These are phyloP conservation scores for Dipodomys stephensi DNA, from an alignment of 2,113 vertebrate species.

Conservation along the genomic window DNA sequence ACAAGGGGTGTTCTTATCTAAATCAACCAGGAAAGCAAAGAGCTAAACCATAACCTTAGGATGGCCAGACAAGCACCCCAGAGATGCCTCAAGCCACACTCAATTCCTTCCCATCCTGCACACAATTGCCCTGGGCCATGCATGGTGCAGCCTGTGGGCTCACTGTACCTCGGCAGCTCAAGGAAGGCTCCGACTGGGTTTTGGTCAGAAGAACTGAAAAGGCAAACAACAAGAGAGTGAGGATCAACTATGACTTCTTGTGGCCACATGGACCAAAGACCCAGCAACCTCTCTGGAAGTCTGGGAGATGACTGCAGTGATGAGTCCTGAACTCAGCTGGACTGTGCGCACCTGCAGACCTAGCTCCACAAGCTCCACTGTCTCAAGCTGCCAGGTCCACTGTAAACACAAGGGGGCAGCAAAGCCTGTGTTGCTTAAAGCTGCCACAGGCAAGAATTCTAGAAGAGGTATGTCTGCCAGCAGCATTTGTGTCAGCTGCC, in stretches of 20 bases:
- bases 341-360: fast-evolving
- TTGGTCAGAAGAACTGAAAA: conserved; percentile 96
- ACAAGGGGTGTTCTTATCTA: neutral
- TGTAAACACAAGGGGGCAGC: conserved; percentile 79
- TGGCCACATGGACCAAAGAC: neutral
- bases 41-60: neutral
- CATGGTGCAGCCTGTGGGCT: neutral
- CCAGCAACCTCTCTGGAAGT: neutral
- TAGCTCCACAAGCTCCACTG: fast-evolving
- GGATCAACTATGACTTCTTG: conserved; percentile 56
- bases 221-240: conserved; percentile 79
- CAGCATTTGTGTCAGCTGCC: fast-evolving
- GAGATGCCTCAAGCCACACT: fast-evolving
- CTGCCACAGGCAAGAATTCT: fast-evolving
- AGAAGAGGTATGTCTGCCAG: neutral
- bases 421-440: conserved; percentile 63
- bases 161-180: conserved; percentile 93
- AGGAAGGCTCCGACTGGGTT: conserved; percentile 93
- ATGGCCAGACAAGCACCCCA: neutral
- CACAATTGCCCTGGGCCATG: neutral
- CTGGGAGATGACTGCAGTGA: too few species aligned
- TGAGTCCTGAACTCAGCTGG: neutral
- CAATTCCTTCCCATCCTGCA: neutral
- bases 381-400: conserved; percentile 40
- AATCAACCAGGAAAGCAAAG: neutral